Base-by-base conservation (phyloP, 2,888 invertebrate species). In the Sisyra nigra region DNA sequence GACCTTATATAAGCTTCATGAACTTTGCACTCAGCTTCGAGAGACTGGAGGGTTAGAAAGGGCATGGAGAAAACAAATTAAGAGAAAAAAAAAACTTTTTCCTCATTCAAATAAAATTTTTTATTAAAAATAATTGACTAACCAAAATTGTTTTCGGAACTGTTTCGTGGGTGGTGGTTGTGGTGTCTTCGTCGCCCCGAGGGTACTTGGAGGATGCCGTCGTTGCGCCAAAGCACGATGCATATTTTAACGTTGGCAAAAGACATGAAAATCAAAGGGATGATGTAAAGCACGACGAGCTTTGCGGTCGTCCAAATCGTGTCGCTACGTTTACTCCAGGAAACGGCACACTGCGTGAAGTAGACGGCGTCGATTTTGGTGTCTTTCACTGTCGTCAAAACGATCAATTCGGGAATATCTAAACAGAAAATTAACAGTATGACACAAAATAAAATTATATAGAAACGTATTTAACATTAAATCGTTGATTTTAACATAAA, bases 161-260 rank as follows among this genome's bases (percentile, higher is more conserved):
- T 24, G 24, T 24, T 24, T 24, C 24, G 24, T 24, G 3, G 24
- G 24, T 24, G 24, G 24, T 24, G 24, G 24, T 7, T 24, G 7
- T 24, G 24, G 7, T 33, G 44, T 33, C 10, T 37, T 34, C 10
- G 37, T 24, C 45, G 57, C 51, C 4, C 56, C 54, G 45, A 81
- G 80, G 3, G 84, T 83, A 1, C 82, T 24, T 24, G 24, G 24
- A 24, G 83, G 45, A 82, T 81, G 55, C 77, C 78, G 55, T 80
- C 78, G 1, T 81, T 82, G 48, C 73, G 72, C 86, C 88, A 87
- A 11, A 91, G 67, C 2, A 88, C 87, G 32, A 74, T 63, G 41
- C 84, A 80, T 45, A 91, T 91, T 62, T 87, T 84, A 55, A 75
- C 77, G 62, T 91, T 89, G 1, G 88, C 80, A 47, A 85, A 69